These are phyloP conservation scores for Pitangus sulphuratus DNA, from an alignment of 2,797 vertebrate genomes.

Conservation along the genomic window DNA sequence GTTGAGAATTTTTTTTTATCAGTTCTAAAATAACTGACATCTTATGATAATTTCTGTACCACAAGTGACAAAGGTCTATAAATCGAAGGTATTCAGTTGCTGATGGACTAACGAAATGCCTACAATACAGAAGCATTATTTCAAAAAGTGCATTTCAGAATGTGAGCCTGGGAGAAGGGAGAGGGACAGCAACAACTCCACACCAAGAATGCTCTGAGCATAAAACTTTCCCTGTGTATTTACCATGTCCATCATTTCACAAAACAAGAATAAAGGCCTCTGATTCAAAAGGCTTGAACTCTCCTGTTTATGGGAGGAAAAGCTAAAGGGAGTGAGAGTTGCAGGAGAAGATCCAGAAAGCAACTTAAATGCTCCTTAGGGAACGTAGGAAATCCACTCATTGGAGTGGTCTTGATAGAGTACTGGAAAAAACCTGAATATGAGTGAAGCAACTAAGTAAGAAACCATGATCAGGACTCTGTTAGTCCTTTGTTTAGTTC, in stretches of 20 bases:
- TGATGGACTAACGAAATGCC: neutral
- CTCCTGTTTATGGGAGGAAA: neutral
- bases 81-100: neutral
- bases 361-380: neutral
- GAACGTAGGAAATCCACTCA: neutral
- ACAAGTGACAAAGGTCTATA: neutral
- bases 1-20: neutral
- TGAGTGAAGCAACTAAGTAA: neutral
- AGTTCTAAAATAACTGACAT: neutral
- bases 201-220: neutral
- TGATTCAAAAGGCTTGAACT: neutral
- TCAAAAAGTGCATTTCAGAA: neutral
- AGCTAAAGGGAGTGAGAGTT: neutral
- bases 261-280: neutral
- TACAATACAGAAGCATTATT: neutral
- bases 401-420: neutral
- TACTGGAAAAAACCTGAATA: fast-evolving
- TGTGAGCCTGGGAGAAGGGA: neutral
- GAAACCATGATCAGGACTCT: neutral
- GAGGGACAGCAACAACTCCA: neutral
- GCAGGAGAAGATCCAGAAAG: neutral
- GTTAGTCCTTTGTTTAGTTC: neutral
- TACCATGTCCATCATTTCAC: neutral
- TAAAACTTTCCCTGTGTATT: neutral
- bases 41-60: neutral